A percentile compares a stretch with the other conserved stretches of the same genome.
These are phyloP conservation scores for Melieria omissa DNA, from an alignment of 2,888 invertebrate genomes.

Conservation along the genomic window DNA sequence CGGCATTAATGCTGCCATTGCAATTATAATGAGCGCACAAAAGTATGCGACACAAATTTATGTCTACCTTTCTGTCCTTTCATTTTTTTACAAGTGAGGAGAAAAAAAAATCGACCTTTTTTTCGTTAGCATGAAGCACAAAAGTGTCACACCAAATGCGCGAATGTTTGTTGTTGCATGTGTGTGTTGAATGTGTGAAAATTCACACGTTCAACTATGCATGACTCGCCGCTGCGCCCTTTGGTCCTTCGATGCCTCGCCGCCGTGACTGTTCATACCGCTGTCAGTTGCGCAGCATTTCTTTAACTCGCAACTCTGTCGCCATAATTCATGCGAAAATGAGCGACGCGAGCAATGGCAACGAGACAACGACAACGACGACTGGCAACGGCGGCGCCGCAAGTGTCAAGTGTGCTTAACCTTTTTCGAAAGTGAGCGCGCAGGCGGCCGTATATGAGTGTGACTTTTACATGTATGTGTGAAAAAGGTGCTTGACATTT, in stretches of 20 bases:
- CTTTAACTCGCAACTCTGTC: too few species aligned
- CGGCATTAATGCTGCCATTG: background rate
- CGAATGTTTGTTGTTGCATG: background rate
- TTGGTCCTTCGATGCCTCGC: background rate
- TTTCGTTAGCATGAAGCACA: background rate
- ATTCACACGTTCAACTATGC: slow-evolving; percentile 26
- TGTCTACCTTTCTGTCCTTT: slow-evolving; percentile 1
- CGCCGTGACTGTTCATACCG: too few species aligned
- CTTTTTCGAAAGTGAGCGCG: slow-evolving; percentile 12
- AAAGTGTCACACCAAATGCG: background rate
- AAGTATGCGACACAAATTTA: slow-evolving; percentile 17
- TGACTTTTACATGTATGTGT: background rate
- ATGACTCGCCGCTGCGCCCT: slow-evolving; percentile 7
- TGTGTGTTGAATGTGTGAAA: slow-evolving; percentile 10
- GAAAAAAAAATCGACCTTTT: background rate
- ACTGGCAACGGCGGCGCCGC: slow-evolving; percentile 1
- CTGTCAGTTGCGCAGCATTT: too few species aligned
- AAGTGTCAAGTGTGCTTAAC: slow-evolving; percentile 31
- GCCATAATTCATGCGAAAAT: too few species aligned
- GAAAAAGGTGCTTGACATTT: slow-evolving; percentile 22
- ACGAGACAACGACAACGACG: slow-evolving; percentile 3
- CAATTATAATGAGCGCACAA: slow-evolving; percentile 15
- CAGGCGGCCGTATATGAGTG: background rate
- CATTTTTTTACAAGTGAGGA: background rate
- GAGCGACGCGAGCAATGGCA: slow-evolving; percentile 15